Percentiles rank a stretch among this genome's conserved stretches.
These are phyloP conservation scores for Anolis sagrei DNA, from an alignment of 2,113 vertebrate genomes.

Conservation along the genomic window DNA sequence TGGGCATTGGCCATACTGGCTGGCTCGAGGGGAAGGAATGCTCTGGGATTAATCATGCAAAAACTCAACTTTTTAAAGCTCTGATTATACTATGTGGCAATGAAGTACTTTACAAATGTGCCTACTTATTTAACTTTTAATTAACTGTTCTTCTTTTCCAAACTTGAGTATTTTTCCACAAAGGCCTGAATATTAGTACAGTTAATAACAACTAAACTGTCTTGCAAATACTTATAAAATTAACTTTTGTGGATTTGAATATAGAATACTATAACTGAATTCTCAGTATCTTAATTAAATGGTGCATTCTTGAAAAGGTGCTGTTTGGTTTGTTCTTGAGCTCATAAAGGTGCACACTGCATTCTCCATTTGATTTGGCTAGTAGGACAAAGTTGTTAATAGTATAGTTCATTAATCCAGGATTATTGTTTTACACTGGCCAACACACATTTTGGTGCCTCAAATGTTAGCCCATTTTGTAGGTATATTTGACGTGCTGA, in stretches of 20 bases:
- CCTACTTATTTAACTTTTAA: not conserved
- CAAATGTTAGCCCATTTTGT: too few species aligned
- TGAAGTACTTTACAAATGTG: rapidly evolving
- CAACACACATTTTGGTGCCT: too few species aligned
- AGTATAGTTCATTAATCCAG: too few species aligned
- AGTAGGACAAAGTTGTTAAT: too few species aligned
- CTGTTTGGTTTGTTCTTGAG: not conserved
- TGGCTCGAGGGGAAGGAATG: too few species aligned
- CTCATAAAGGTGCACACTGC: not conserved
- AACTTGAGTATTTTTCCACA: not conserved
- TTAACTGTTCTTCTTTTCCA: rapidly evolving
- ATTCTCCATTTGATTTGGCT: too few species aligned
- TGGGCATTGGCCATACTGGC: not conserved
- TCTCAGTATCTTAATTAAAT: not conserved
- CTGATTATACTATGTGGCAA: not conserved
- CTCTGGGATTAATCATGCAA: too few species aligned
- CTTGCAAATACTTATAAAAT: constrained; percentile 3
- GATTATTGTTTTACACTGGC: too few species aligned
- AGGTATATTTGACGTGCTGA: too few species aligned
- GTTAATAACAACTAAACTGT: constrained; percentile 49
- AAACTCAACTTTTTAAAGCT: too few species aligned
- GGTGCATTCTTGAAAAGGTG: not conserved
- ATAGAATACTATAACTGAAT: not conserved
- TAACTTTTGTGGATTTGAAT: not conserved
- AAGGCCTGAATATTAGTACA: constrained; percentile 8